phyloP scores from a whole-genome alignment of 2,113 vertebrate species.

The Crocuta crocuta region DNA sequence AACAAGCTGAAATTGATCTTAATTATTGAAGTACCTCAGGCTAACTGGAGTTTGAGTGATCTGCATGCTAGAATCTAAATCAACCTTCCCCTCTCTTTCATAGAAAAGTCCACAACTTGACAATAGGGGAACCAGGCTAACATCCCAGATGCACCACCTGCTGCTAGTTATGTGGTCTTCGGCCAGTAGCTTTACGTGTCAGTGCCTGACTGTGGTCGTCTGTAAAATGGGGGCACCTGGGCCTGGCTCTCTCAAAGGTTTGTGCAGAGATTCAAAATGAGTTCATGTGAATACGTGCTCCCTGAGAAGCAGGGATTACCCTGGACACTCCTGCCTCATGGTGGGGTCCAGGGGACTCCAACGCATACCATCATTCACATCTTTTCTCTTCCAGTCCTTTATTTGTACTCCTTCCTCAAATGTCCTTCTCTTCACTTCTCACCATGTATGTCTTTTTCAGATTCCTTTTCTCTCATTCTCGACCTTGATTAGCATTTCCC shows the following conservation, averaged over 20 bases:
- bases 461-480: neutral
- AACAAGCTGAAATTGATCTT: conserved; percentile 59
- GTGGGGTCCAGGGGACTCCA: neutral
- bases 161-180: neutral
- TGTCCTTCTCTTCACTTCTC: neutral
- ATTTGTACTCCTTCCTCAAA: neutral
- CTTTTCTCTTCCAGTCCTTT: neutral
- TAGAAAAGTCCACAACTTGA: neutral
- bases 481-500: neutral
- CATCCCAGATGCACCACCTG: neutral
- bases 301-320: neutral
- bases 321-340: accelerated
- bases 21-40: neutral
- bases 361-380: accelerated
- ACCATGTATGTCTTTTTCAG: neutral
- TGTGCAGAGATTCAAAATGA: neutral
- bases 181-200: neutral
- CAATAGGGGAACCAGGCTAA: neutral
- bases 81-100: neutral
- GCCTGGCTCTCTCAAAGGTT: neutral
- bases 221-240: neutral
- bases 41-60: neutral
- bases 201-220: neutral
- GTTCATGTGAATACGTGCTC: neutral
- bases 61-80: neutral